Evolutionary conservation across 2,113 vertebrate genomes (phyloP).

Genomic region (Callocephalon fimbriatum): DNA sequence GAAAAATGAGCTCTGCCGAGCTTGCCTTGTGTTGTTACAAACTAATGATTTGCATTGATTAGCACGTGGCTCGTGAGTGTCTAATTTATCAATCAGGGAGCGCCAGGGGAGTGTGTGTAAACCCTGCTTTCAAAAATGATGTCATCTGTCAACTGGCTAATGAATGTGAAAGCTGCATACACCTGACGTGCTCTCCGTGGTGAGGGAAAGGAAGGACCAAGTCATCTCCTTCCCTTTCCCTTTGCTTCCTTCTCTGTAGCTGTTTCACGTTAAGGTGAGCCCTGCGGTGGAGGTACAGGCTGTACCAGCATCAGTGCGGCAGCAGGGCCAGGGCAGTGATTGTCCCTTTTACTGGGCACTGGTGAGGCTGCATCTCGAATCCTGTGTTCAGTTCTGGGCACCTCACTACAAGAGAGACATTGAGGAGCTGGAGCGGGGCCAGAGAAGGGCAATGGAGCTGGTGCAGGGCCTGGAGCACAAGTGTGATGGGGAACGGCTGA

Average conservation of each 20-base stretch:
- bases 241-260: neutral
- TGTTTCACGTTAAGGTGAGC: neutral
- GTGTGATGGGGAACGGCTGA: no score
- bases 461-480: no score
- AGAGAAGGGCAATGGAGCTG: no score
- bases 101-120: constrained; percentile 50
- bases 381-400: neutral
- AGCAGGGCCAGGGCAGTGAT: neutral
- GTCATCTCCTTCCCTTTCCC: neutral
- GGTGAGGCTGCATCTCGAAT: neutral
- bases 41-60: constrained; percentile 77
- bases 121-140: constrained; percentile 63
- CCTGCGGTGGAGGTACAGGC: neutral
- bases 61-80: constrained; percentile 59
- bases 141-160: constrained; percentile 63
- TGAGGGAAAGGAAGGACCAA: neutral
- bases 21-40: constrained; percentile 69
- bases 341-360: neutral
- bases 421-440: no score
- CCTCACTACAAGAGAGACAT: neutral
- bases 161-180: neutral
- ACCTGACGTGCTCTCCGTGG: neutral
- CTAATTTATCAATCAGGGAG: constrained; percentile 75
- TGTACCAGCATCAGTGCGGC: neutral
- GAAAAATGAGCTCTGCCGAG: constrained; percentile 70